Percentiles rank a stretch among this genome's conserved stretches.
Conservation (phyloP, 2,888 invertebrate genomes). For the Acholoe squamosa region DNA sequence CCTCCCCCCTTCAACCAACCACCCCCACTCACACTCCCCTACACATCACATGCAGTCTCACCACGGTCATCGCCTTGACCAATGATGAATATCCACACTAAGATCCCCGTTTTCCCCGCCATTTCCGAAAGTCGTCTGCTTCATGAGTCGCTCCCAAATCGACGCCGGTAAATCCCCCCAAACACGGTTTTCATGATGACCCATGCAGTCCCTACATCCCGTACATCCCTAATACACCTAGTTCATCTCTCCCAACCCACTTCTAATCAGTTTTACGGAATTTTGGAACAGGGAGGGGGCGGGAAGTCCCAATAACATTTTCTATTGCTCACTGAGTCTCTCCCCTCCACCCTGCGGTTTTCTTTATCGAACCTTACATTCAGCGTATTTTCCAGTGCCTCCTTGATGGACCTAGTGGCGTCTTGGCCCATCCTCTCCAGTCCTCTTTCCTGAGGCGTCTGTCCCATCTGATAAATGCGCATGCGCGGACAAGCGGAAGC, state of each 20-base stretch:
- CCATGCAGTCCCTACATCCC: not conserved
- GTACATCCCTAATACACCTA: not conserved
- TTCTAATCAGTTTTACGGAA: conserved; percentile 17
- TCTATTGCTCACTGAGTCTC: not conserved
- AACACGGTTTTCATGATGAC: not conserved
- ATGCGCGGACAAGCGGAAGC: conserved; percentile 53
- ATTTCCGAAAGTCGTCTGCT: conserved; percentile 27
- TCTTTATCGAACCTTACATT: conserved; percentile 22
- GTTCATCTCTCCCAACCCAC: not conserved
- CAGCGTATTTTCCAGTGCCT: not conserved
- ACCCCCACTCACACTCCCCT: not conserved
- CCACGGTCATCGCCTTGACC: not conserved
- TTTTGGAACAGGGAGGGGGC: not conserved
- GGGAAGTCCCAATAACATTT: not conserved
- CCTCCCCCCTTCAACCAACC: too few species aligned
- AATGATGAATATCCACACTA: not conserved
- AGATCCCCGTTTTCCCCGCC: conserved; percentile 26
- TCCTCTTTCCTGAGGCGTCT: conserved; percentile 18
- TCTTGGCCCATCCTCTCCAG: conserved; percentile 41
- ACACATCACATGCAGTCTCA: conserved; percentile 2
- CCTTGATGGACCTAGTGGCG: not conserved
- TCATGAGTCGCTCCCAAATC: not conserved
- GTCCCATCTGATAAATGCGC: conserved; percentile 39
- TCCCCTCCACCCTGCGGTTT: conserved; percentile 1
- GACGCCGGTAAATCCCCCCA: conserved; percentile 2